Base-by-base conservation (phyloP, 2,797 vertebrate genomes). In the Nasua narica region DNA sequence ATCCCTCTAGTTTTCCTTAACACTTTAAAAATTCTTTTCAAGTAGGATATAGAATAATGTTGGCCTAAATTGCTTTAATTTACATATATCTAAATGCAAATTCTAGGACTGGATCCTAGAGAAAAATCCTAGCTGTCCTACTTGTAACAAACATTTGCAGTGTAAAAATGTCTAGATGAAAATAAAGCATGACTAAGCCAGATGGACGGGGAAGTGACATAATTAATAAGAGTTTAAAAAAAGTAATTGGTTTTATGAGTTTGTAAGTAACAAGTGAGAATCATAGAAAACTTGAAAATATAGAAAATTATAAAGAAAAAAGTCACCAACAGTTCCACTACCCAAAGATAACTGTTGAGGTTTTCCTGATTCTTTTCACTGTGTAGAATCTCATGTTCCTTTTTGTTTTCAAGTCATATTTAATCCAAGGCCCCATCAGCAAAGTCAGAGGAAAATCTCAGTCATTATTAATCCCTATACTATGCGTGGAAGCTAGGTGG, bases 71-170 rank as follows among this genome's bases (percentile, higher is more conserved):
- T 95, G 93, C 93, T 96, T 97, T 96, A 92, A 97, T 97, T 97
- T 97, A 96, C 93, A 97, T 97, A 94, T 96, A 96, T 97, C 76
- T 96, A 97, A 96, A 97, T 98, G 97, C 81, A 97, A 97, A 96
- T 97, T 96, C 91, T 97, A 96, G 90, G 90, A 94, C 86, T 93
- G 77, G 81, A 94, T 97, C 96, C 81, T 91, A 90, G 93, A 97
- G 91, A 84, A 89, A 97, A 97, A 79, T 90, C 78, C 77, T 95
- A 92, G 82, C 97, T 97, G 96, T 89, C 97, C 97, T 96, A 97
- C 95, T 97, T 97, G 82, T 81, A 96, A 95, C 96, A 97, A 98
- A 97, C 95, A 98, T 95, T 95, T 96, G 95, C 94, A 67, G 96
- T 96, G 37, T 96, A 96, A 98, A 98, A 97, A 95, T 97, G 94